Conservation (phyloP, 2,113 vertebrate species). For the Elgaria multicarinata region DNA sequence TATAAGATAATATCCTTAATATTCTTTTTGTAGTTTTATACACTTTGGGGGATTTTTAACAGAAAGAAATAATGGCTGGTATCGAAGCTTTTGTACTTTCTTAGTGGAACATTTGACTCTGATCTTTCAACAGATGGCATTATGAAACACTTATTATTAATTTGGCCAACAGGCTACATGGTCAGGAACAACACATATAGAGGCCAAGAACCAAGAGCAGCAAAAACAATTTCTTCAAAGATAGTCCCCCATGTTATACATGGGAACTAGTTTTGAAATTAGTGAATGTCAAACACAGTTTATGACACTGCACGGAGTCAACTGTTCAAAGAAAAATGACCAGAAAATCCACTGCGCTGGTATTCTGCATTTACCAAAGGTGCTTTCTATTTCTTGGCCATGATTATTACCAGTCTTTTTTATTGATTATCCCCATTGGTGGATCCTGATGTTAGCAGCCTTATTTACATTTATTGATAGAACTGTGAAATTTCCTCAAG, state of each 20-base stretch:
- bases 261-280: background rate
- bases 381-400: background rate
- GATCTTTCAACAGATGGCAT: background rate
- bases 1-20: too few relatives aligned
- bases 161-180: background rate
- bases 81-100: too few relatives aligned
- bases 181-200: background rate
- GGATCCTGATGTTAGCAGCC: too few relatives aligned
- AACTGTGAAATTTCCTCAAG: too few relatives aligned
- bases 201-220: background rate
- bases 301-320: background rate
- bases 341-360: background rate
- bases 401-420: too few relatives aligned
- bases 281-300: background rate
- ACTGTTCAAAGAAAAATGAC: background rate
- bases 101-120: too few relatives aligned
- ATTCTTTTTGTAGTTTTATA: too few relatives aligned
- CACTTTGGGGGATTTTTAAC: too few relatives aligned
- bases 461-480: too few relatives aligned
- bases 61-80: too few relatives aligned
- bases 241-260: background rate
- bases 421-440: too few relatives aligned
- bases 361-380: background rate
- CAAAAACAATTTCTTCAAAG: background rate
- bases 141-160: background rate